Percentiles rank a stretch among this genome's conserved stretches.
phyloP scores from a whole-genome alignment of 2,113 vertebrate genomes.

The Notarius quadriscutis region DNA sequence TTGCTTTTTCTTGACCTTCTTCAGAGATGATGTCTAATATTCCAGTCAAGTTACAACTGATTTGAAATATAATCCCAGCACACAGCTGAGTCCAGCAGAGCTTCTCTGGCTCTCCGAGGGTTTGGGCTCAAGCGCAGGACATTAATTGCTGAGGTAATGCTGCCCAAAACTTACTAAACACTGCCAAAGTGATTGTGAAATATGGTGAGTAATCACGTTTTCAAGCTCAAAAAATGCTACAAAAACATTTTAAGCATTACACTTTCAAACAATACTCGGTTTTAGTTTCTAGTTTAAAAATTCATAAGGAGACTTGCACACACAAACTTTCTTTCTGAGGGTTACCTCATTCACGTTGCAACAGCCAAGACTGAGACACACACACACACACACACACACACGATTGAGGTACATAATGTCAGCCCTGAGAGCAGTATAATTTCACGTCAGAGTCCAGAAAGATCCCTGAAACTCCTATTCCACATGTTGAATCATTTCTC shows the following conservation, averaged over 20 bases:
- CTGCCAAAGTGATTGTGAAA: background rate
- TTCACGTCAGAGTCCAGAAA: background rate
- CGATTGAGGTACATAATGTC: conserved; percentile 18
- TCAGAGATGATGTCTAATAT: background rate
- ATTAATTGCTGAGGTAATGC: background rate
- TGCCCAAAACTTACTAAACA: background rate
- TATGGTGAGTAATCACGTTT: background rate
- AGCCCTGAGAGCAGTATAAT: background rate
- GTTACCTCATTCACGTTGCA: conserved; percentile 48
- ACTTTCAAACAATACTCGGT: background rate
- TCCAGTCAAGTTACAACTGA: background rate
- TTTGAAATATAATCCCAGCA: background rate
- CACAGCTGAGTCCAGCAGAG: background rate
- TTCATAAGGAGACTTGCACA: background rate
- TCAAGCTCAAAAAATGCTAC: background rate
- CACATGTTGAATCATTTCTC: background rate
- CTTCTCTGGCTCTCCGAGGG: background rate
- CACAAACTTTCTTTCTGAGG: conserved; percentile 15
- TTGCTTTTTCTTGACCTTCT: background rate
- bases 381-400: background rate
- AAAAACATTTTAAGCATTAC: background rate
- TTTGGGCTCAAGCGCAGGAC: background rate
- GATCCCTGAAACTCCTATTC: background rate
- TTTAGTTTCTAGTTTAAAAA: background rate
- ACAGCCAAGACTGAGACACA: conserved; percentile 6